phyloP scores from a whole-genome alignment of 2,888 invertebrate species.

The Cerceris rybyensis region DNA sequence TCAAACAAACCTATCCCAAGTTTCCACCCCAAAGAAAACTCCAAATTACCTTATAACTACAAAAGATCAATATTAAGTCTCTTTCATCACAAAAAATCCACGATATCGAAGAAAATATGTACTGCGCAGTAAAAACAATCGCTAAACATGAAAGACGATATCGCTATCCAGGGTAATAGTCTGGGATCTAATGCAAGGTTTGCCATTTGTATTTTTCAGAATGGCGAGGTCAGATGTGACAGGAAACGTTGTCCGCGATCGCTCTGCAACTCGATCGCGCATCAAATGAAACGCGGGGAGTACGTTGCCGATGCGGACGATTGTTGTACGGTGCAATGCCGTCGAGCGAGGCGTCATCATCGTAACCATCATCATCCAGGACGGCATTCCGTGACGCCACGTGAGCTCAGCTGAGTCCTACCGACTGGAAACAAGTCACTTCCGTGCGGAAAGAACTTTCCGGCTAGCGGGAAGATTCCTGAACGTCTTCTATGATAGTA shows the following conservation, averaged over 20 bases:
- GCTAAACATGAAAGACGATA: conserved; percentile 7
- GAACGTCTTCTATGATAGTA: conserved; percentile 30
- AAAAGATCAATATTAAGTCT: neutral
- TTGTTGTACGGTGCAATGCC: conserved; percentile 85
- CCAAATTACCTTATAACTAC: neutral
- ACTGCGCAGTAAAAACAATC: conserved; percentile 12
- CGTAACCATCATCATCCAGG: conserved; percentile 82
- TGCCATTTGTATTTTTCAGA: conserved; percentile 83
- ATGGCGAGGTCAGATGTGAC: conserved; percentile 90
- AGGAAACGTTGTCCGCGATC: conserved; percentile 91
- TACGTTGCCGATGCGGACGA: conserved; percentile 82
- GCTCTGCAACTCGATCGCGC: conserved; percentile 85
- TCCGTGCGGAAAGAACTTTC: conserved; percentile 28
- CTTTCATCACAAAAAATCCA: neutral
- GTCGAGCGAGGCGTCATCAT: conserved; percentile 82
- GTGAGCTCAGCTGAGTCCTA: conserved; percentile 74
- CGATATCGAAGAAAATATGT: neutral
- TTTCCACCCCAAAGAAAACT: too few relatives aligned
- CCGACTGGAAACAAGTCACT: conserved; percentile 18
- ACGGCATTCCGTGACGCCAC: conserved; percentile 71
- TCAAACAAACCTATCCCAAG: too few relatives aligned
- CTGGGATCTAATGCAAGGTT: conserved; percentile 3
- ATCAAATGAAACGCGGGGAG: conserved; percentile 79
- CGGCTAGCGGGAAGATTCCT: conserved; percentile 43
- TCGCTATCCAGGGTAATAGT: conserved; percentile 6